A percentile compares a stretch with the other conserved stretches of the same genome.
These are phyloP conservation scores for Clistopyga incitator DNA, from an alignment of 2,888 invertebrate genomes.

Conservation along the genomic window DNA sequence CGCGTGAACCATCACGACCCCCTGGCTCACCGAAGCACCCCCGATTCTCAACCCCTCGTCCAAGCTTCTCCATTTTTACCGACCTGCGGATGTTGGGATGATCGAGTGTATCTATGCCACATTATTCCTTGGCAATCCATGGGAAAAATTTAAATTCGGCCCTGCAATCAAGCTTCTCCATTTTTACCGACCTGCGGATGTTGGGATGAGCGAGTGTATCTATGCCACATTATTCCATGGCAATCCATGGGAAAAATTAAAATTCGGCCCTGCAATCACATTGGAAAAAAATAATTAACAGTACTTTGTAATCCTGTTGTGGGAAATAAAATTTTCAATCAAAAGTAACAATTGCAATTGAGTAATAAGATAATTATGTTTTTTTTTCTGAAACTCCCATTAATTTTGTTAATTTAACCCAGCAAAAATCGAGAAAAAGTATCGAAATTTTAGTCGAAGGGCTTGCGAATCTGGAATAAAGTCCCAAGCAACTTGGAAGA, in stretches of 20 bases:
- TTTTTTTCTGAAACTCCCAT: no score
- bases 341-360: no score
- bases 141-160: neutral
- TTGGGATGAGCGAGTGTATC: conserved; percentile 39
- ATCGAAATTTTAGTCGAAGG: no score
- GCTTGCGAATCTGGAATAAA: no score
- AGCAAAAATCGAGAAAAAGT: no score
- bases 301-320: no score
- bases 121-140: conserved; percentile 7
- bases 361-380: no score
- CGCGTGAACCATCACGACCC: conserved; percentile 66
- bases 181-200: conserved; percentile 52
- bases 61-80: conserved; percentile 44
- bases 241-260: conserved; percentile 9
- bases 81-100: conserved; percentile 50
- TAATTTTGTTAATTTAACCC: no score
- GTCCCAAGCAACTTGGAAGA: neutral
- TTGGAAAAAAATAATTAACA: no score
- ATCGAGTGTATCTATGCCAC: conserved; percentile 12
- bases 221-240: neutral
- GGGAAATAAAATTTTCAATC: no score
- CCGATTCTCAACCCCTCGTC: neutral
- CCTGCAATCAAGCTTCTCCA: conserved; percentile 17
- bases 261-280: neutral
- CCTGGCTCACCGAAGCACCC: conserved; percentile 26